A percentile compares a stretch with the other conserved stretches of the same genome.
phyloP scores from a whole-genome alignment of 2,113 vertebrate genomes.

The Zosterops pallidus region DNA sequence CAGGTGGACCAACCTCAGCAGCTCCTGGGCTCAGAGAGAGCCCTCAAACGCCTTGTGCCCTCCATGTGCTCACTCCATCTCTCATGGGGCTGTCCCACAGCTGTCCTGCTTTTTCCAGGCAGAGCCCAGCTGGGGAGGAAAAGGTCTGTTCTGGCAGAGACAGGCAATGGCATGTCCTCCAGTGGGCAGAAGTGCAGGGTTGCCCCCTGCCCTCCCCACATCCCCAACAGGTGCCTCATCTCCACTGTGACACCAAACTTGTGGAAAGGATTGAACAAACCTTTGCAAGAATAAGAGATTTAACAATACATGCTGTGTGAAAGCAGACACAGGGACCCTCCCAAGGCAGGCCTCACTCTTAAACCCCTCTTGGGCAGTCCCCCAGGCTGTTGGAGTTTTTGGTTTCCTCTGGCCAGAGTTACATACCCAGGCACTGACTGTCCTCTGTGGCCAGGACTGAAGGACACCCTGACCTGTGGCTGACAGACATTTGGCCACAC shows the following conservation, averaged over 20 bases:
- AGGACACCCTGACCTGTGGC: neutral
- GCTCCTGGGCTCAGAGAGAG: neutral
- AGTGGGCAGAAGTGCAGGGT: neutral
- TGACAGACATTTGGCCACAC: neutral
- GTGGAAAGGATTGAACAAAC: fast-evolving
- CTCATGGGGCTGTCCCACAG: fast-evolving
- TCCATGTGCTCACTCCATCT: fast-evolving
- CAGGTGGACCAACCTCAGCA: neutral
- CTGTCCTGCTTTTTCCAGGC: neutral
- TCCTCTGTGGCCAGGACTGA: too few relatives aligned
- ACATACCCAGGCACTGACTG: fast-evolving
- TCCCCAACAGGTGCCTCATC: fast-evolving
- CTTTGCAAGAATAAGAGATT: neutral
- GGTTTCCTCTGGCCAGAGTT: neutral
- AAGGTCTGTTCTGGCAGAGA: neutral
- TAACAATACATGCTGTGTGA: neutral
- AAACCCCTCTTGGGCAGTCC: neutral
- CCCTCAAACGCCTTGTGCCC: fast-evolving
- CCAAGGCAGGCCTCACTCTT: neutral
- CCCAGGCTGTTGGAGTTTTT: fast-evolving
- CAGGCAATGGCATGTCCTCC: neutral
- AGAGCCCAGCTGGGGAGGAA: neutral
- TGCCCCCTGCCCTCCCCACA: neutral
- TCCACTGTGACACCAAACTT: neutral
- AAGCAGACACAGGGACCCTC: neutral